Evolutionary conservation across 1,140 invertebrate species (phyloP).

Genomic region (Chironomus tepperi): DNA sequence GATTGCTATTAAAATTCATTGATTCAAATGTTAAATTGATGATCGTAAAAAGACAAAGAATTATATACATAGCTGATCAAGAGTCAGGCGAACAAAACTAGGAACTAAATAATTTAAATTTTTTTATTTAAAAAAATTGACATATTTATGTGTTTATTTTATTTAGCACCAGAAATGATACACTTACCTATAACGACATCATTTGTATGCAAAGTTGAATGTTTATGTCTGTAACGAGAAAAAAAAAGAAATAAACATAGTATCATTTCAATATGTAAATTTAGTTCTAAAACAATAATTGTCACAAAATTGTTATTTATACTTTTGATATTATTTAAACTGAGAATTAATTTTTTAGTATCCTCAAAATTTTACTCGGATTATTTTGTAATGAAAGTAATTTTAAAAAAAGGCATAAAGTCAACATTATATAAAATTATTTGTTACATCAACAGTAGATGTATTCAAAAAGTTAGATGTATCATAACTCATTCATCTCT

Average conservation of each 20-base stretch:
- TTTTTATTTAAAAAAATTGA: neutral
- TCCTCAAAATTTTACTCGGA: too few species aligned
- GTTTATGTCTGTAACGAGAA: neutral
- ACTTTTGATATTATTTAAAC: too few species aligned
- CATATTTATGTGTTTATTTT: neutral
- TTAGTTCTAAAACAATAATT: neutral
- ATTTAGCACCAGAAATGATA: neutral
- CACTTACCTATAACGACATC: neutral
- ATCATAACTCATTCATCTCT: slow-evolving; percentile 1
- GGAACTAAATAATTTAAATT: neutral
- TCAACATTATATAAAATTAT: neutral
- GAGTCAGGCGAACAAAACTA: neutral
- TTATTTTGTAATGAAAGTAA: neutral
- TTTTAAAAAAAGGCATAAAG: neutral
- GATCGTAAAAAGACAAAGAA: too few species aligned
- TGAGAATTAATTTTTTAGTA: too few species aligned
- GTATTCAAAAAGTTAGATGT: neutral
- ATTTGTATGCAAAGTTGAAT: neutral
- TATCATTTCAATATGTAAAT: neutral
- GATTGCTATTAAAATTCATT: neutral
- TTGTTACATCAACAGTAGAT: neutral
- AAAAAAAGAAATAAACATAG: neutral
- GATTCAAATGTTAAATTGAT: neutral
- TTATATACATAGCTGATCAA: too few species aligned
- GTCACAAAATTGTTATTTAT: too few species aligned